These are phyloP conservation scores for Watsonalla cultraria DNA, from an alignment of 2,888 invertebrate species.

Conservation along the genomic window DNA sequence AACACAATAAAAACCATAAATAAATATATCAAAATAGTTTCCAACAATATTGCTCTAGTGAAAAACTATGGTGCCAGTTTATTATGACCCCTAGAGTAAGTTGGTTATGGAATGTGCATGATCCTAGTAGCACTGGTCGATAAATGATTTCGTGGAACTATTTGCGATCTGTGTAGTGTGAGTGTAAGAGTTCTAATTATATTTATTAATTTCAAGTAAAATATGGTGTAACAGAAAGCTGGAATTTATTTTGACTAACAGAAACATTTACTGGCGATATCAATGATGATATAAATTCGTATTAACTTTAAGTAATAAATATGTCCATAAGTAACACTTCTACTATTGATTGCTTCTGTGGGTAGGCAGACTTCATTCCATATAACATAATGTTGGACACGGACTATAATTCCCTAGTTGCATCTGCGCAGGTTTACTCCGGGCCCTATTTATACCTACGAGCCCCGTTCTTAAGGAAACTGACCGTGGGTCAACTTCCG, in stretches of 20 bases:
- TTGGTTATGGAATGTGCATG: slow-evolving; percentile 4
- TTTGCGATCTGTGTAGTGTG: slow-evolving; percentile 21
- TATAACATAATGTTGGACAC: no score
- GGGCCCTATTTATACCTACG: slow-evolving; percentile 39
- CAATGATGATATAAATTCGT: no score
- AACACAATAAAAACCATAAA: no score
- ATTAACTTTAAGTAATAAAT: no score
- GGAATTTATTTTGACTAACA: neutral
- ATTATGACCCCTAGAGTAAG: slow-evolving; percentile 14
- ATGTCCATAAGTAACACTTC: no score
- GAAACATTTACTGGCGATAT: neutral
- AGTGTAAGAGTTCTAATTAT: slow-evolving; percentile 23
- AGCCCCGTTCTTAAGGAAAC: slow-evolving; percentile 33
- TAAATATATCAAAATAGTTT: no score
- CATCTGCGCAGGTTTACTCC: slow-evolving; percentile 14
- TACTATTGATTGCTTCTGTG: no score
- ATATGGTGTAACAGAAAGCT: neutral
- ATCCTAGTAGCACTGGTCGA: slow-evolving; percentile 24
- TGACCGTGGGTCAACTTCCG: slow-evolving; percentile 36
- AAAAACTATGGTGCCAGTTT: slow-evolving; percentile 11
- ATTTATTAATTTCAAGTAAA: slow-evolving; percentile 1
- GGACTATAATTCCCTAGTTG: neutral
- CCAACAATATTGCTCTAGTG: slow-evolving; percentile 26
- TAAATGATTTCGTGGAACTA: slow-evolving; percentile 39
- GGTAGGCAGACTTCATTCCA: no score